Evolutionary conservation across 35 echinoderm and acorn worm species (phyloP).

Genomic region (Acanthaster planci): DNA sequence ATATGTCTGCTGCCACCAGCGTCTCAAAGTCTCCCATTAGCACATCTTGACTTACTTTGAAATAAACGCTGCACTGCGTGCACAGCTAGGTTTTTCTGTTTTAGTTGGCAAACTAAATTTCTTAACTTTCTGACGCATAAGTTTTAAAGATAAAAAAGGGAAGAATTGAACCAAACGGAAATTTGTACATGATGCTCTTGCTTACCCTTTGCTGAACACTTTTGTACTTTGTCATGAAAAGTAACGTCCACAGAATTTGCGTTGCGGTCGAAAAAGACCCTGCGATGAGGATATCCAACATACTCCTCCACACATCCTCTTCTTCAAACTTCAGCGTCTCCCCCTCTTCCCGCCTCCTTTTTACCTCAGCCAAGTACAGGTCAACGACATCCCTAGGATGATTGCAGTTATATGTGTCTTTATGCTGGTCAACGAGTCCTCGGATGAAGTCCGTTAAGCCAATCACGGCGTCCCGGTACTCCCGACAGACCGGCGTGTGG

Average conservation of each 20-base stretch:
- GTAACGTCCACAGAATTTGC: neutral
- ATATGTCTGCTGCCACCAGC: no score
- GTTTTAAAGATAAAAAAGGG: no score
- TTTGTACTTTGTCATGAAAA: neutral
- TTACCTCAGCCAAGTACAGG: constrained; percentile 1
- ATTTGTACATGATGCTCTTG: no score
- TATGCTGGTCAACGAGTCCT: neutral
- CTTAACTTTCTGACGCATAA: no score
- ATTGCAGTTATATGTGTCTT: neutral
- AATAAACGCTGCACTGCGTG: no score
- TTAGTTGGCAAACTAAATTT: no score
- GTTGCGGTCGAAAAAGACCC: neutral
- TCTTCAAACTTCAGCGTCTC: neutral
- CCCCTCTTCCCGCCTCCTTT: neutral
- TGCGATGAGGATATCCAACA: neutral
- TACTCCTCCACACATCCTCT: constrained; percentile 17
- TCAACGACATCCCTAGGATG: neutral
- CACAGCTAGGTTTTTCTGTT: no score
- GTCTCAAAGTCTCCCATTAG: no score
- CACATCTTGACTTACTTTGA: no score
- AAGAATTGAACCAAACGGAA: no score
- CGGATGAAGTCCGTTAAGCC: neutral
- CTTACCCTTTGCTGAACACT: constrained; percentile 2
- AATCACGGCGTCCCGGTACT: constrained; percentile 4
- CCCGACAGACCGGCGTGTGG: constrained; percentile 16